phyloP scores from a whole-genome alignment of 2,113 vertebrate genomes.

The Bujurquina vittata region DNA sequence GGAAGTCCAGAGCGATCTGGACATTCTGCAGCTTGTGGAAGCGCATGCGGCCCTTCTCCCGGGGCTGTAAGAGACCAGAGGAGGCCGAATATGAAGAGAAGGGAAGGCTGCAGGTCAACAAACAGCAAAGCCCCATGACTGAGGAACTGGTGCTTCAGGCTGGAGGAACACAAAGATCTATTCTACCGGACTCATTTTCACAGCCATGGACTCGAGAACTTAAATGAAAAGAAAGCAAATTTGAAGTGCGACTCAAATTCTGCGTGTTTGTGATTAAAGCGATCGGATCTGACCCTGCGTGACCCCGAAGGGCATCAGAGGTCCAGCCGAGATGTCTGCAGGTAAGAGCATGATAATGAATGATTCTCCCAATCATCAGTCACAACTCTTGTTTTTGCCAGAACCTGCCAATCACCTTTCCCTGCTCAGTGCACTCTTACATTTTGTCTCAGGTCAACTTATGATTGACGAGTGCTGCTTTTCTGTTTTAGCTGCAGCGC shows the following conservation, averaged over 20 bases:
- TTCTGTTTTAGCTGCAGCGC: background rate
- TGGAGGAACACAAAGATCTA: slow-evolving; percentile 19
- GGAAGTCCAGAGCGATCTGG: slow-evolving; percentile 96
- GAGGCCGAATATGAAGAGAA: background rate
- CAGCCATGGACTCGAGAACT: slow-evolving; percentile 41
- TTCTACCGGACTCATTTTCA: background rate
- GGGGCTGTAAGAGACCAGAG: slow-evolving; percentile 80
- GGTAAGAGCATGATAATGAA: slow-evolving; percentile 59
- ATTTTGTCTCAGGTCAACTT: background rate
- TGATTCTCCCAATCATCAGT: background rate
- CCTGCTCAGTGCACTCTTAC: background rate
- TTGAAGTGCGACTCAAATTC: slow-evolving; percentile 57
- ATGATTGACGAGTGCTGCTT: background rate
- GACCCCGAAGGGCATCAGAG: slow-evolving; percentile 40
- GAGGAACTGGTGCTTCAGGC: slow-evolving; percentile 23
- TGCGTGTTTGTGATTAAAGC: slow-evolving; percentile 29
- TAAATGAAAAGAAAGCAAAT: slow-evolving; percentile 38
- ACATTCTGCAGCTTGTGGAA: slow-evolving; percentile 99
- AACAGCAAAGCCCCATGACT: slow-evolving; percentile 36
- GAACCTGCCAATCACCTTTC: background rate
- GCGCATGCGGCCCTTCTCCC: slow-evolving; percentile 96
- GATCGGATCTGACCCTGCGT: slow-evolving; percentile 4
- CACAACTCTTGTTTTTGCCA: background rate
- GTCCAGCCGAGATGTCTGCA: slow-evolving; percentile 55
- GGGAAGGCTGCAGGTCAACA: background rate